phyloP scores from a whole-genome alignment of 2,113 vertebrate species.

The Balaeniceps rex region DNA sequence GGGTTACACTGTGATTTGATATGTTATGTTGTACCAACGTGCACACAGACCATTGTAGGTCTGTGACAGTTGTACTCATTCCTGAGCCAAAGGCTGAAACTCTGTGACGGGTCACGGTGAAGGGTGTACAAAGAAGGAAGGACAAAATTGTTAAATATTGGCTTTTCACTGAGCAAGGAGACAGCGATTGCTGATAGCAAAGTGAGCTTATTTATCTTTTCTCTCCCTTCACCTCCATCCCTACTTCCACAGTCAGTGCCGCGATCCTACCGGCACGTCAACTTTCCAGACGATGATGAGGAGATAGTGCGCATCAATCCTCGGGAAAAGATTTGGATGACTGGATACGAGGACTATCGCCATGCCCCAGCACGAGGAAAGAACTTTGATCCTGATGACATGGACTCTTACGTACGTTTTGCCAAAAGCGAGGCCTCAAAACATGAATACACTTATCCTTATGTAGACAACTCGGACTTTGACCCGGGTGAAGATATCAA shows the following conservation, averaged over 20 bases:
- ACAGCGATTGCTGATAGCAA: neutral
- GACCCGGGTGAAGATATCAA: constrained; percentile 83
- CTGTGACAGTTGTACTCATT: neutral
- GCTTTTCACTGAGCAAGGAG: neutral
- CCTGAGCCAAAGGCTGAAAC: neutral
- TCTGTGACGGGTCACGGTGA: neutral
- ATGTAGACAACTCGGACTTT: constrained; percentile 82
- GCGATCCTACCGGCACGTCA: constrained; percentile 84
- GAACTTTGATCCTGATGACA: constrained; percentile 82
- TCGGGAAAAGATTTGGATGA: constrained; percentile 90
- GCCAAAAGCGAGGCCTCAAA: constrained; percentile 90
- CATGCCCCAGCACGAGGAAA: constrained; percentile 88
- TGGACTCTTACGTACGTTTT: constrained; percentile 91
- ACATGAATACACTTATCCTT: constrained; percentile 95
- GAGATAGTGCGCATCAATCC: constrained; percentile 98
- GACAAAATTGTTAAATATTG: neutral
- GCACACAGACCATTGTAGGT: neutral
- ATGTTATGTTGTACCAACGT: rapidly evolving
- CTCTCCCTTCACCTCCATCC: neutral
- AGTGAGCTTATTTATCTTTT: neutral
- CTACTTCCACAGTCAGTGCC: constrained; percentile 66
- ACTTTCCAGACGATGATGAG: constrained; percentile 91
- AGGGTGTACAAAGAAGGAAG: neutral
- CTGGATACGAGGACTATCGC: constrained; percentile 95
- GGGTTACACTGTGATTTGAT: neutral